Evolutionary conservation across 2,888 invertebrate species (phyloP).

Genomic region (Suillia variegata): DNA sequence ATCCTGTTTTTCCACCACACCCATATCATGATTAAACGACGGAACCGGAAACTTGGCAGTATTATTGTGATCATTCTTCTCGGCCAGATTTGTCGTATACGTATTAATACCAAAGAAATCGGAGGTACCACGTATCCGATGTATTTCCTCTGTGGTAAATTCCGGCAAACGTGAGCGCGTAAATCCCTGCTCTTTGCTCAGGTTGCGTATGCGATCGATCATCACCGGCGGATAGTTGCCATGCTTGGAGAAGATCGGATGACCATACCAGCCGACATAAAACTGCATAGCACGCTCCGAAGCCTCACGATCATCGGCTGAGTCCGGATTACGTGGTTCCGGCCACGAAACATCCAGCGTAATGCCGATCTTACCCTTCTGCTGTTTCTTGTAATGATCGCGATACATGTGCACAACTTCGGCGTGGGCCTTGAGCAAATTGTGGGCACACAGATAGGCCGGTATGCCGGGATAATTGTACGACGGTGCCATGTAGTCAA

Average conservation of each 20-base stretch:
- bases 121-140: slow-evolving; percentile 66
- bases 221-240: slow-evolving; percentile 73
- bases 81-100: slow-evolving; percentile 67
- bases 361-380: slow-evolving; percentile 69
- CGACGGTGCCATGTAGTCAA: slow-evolving; percentile 67
- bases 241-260: slow-evolving; percentile 68
- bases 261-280: slow-evolving; percentile 71
- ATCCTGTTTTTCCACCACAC: slow-evolving; percentile 65
- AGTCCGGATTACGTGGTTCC: slow-evolving; percentile 63
- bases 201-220: slow-evolving; percentile 65
- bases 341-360: slow-evolving; percentile 69
- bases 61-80: slow-evolving; percentile 59
- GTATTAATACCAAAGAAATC: slow-evolving; percentile 80
- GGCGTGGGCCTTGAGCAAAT: slow-evolving; percentile 75
- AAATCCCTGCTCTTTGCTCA: slow-evolving; percentile 67
- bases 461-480: slow-evolving; percentile 68
- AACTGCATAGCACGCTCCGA: slow-evolving; percentile 68
- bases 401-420: slow-evolving; percentile 71
- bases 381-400: slow-evolving; percentile 64
- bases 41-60: slow-evolving; percentile 60
- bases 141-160: slow-evolving; percentile 68
- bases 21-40: slow-evolving; percentile 69
- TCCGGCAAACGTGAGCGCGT: slow-evolving; percentile 67
- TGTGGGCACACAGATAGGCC: slow-evolving; percentile 73
- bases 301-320: slow-evolving; percentile 65